A percentile compares a stretch with the other conserved stretches of the same genome.
Evolutionary conservation across 2,113 vertebrate genomes (phyloP).

Genomic region (Hippocampus comes): DNA sequence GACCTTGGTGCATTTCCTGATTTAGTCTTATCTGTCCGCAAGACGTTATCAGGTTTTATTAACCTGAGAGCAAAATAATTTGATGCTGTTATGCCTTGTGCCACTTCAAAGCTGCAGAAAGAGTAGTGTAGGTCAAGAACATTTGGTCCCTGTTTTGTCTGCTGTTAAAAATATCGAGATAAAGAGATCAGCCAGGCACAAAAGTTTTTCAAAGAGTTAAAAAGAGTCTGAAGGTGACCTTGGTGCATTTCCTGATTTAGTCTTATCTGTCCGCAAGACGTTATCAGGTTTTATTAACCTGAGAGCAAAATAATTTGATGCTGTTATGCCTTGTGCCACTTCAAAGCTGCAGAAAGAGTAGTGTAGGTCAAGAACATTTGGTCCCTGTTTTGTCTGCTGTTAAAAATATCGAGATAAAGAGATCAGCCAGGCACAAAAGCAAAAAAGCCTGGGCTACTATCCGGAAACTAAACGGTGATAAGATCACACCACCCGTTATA

Average conservation of each 20-base stretch:
- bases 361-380: not conserved
- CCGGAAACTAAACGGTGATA: too few species aligned
- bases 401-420: not conserved
- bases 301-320: constrained; percentile 2
- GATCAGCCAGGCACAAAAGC: not conserved
- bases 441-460: too few species aligned
- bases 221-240: not conserved
- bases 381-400: not conserved
- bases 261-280: constrained; percentile 10
- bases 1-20: constrained; percentile 1
- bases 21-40: constrained; percentile 6
- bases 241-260: not conserved
- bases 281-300: constrained; percentile 12
- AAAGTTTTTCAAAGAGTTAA: not conserved
- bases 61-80: not conserved
- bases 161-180: not conserved
- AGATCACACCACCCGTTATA: too few species aligned
- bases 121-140: not conserved
- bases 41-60: constrained; percentile 12
- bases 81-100: not conserved
- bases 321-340: not conserved
- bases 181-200: not conserved
- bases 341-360: constrained; percentile 6
- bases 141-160: not conserved
- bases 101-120: constrained; percentile 9